Conservation (phyloP, 2,797 vertebrate species). For the Oreochromis mossambicus region DNA sequence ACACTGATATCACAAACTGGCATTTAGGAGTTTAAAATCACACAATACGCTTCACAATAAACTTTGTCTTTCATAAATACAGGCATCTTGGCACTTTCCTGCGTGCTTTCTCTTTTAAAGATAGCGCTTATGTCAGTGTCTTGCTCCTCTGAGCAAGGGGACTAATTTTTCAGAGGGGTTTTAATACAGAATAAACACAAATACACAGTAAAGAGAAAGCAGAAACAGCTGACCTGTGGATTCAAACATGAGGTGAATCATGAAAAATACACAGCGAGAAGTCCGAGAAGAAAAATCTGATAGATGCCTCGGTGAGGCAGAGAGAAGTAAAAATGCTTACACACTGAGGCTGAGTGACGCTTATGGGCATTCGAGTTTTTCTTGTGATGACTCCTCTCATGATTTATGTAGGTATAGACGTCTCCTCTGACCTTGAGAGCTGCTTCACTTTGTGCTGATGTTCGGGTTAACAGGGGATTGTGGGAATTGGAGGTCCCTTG, state of each 20-base stretch:
- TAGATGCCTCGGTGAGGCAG: slow-evolving; percentile 49
- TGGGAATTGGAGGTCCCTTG: slow-evolving; percentile 67
- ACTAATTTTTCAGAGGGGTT: slow-evolving; percentile 23
- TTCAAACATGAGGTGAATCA: slow-evolving; percentile 54
- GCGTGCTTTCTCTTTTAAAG: not conserved
- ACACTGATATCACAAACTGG: not conserved
- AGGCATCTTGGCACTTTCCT: not conserved
- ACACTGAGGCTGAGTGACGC: slow-evolving; percentile 60
- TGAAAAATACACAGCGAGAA: slow-evolving; percentile 25
- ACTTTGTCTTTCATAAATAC: not conserved
- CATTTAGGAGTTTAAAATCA: not conserved
- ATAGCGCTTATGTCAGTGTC: not conserved
- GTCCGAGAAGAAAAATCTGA: slow-evolving; percentile 26
- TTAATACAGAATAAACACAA: slow-evolving; percentile 12
- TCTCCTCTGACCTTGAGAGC: slow-evolving; percentile 79
- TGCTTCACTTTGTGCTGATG: slow-evolving; percentile 77
- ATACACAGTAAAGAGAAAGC: not conserved
- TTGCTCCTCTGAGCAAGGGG: slow-evolving; percentile 9
- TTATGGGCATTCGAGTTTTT: slow-evolving; percentile 64
- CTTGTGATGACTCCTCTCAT: slow-evolving; percentile 73
- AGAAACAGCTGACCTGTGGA: slow-evolving; percentile 14
- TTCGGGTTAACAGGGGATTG: slow-evolving; percentile 70
- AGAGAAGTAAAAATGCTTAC: slow-evolving; percentile 51
- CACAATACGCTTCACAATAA: not conserved
- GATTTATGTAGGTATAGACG: slow-evolving; percentile 75